Conservation (phyloP, 2,113 vertebrate genomes). For the Percina caprodes region DNA sequence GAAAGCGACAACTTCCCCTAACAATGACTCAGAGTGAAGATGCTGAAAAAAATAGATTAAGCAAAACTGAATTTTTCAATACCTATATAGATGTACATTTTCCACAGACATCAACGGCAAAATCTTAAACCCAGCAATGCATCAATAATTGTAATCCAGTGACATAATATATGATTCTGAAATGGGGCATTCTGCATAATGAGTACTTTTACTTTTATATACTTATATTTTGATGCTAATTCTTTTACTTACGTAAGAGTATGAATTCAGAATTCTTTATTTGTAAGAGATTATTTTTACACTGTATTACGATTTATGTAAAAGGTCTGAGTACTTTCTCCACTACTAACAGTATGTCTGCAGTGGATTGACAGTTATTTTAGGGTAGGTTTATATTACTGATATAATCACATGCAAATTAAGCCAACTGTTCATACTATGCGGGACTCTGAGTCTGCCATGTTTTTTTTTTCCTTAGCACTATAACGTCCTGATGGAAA, state of each 20-base stretch:
- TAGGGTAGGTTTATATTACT: not conserved
- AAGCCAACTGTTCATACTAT: not conserved
- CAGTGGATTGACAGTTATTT: not conserved
- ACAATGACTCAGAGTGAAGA: conserved; percentile 74
- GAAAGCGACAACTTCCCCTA: conserved; percentile 67
- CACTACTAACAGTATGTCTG: not conserved
- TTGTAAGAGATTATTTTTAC: too few species aligned
- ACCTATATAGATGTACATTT: conserved; percentile 64
- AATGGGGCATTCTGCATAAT: not conserved
- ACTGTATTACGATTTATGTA: not conserved
- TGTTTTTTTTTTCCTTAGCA: not conserved
- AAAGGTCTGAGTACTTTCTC: not conserved
- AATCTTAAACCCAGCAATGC: not conserved
- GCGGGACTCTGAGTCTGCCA: not conserved
- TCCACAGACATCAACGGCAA: conserved; percentile 54
- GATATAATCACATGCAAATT: not conserved
- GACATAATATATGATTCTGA: not conserved
- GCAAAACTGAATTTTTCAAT: conserved; percentile 64
- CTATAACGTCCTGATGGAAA: not conserved
- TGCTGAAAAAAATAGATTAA: conserved; percentile 54
- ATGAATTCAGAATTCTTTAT: too few species aligned
- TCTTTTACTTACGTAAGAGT: not conserved
- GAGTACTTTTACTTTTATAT: not conserved
- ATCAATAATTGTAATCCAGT: not conserved
- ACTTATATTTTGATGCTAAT: not conserved